Conservation (phyloP, 2,888 invertebrate species). For the Phorcus lineatus region DNA sequence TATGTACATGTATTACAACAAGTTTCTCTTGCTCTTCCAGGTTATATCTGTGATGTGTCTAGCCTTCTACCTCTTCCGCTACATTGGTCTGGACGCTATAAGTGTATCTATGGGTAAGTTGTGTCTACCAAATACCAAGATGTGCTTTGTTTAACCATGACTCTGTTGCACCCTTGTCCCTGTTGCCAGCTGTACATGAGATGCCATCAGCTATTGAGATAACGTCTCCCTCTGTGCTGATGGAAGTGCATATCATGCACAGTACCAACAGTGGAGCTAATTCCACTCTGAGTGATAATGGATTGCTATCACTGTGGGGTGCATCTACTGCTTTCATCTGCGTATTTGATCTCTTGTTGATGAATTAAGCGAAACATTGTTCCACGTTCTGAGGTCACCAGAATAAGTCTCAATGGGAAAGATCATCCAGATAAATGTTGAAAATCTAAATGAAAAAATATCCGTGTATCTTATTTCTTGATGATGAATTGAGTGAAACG, state of each 20-base stretch:
- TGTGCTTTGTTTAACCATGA: background rate
- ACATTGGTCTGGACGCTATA: conserved; percentile 60
- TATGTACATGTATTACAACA: no score
- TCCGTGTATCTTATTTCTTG: no score
- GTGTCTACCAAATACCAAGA: background rate
- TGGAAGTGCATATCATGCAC: background rate
- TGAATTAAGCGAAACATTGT: no score
- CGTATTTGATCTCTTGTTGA: no score
- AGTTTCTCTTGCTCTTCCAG: conserved; percentile 43
- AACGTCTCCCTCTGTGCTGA: no score
- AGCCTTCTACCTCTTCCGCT: conserved; percentile 62
- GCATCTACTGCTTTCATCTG: background rate
- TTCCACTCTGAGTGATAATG: background rate
- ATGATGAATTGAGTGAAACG: no score
- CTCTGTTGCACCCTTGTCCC: background rate
- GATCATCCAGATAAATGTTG: no score
- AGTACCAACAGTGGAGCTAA: background rate
- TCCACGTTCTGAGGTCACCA: no score
- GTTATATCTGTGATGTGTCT: conserved; percentile 60
- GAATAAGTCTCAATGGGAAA: no score
- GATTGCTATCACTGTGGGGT: no score
- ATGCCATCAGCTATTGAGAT: background rate
- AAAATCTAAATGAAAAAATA: no score
- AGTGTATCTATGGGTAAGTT: conserved; percentile 57
- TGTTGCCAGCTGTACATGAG: background rate